Conservation (phyloP, 1,140 invertebrate species). For the Drosophila tsacasi region DNA sequence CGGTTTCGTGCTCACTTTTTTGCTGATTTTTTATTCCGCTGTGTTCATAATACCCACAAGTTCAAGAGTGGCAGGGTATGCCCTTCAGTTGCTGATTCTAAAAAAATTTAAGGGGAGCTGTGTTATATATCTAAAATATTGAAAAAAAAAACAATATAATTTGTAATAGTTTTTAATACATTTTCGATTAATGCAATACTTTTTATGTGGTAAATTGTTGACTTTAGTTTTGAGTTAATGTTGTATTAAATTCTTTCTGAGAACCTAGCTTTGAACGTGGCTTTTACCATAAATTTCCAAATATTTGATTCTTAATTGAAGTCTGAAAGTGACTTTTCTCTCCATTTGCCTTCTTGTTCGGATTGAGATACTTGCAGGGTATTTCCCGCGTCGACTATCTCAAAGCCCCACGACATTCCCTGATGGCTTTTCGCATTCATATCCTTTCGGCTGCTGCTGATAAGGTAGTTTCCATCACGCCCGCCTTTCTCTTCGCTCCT, state of each 20-base stretch:
- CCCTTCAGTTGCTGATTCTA: not conserved
- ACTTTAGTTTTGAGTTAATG: too few species aligned
- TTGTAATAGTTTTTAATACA: not conserved
- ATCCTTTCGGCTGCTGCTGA: slow-evolving; percentile 44
- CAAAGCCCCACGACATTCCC: not conserved
- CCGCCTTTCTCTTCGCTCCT: slow-evolving; percentile 10
- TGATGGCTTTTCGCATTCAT: slow-evolving; percentile 47
- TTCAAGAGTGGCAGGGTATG: not conserved
- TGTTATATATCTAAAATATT: too few species aligned
- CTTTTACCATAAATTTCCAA: too few species aligned
- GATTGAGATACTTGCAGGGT: not conserved
- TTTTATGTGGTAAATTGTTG: too few species aligned
- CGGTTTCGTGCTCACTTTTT: slow-evolving; percentile 73
- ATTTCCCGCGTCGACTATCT: not conserved
- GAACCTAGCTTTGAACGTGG: too few species aligned
- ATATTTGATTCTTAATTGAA: not conserved
- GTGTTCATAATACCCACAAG: not conserved
- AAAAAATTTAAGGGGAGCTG: not conserved
- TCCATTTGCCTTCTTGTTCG: not conserved
- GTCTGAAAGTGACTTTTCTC: not conserved
- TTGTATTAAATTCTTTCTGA: too few species aligned
- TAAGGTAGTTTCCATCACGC: slow-evolving; percentile 44
- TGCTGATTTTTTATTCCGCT: slow-evolving; percentile 38
- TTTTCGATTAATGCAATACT: too few species aligned
- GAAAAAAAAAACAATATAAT: not conserved